These are phyloP conservation scores for Eunapius fragilis DNA, from an alignment of 37 sponge, comb jelly and placozoan genomes.

Conservation along the genomic window DNA sequence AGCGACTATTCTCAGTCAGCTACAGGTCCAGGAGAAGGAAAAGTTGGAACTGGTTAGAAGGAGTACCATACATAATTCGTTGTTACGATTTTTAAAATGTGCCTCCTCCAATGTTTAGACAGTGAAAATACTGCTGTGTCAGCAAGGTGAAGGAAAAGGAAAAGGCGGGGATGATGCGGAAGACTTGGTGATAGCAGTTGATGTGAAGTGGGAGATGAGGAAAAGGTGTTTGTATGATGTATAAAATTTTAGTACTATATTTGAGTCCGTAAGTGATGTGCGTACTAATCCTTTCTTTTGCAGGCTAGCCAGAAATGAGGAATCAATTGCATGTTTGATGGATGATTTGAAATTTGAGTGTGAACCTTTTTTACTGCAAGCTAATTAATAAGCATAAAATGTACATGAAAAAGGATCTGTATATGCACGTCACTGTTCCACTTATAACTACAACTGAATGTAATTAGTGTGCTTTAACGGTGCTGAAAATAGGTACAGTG, in stretches of 20 bases:
- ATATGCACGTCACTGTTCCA: background rate
- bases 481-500: too few relatives aligned
- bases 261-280: constrained; percentile 6
- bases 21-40: constrained; percentile 64
- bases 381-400: background rate
- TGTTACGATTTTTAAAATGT: background rate
- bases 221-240: constrained; percentile 12
- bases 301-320: constrained; percentile 55
- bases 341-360: constrained; percentile 66
- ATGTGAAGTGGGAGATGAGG: constrained; percentile 6
- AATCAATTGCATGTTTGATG: constrained; percentile 51
- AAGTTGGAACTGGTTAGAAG: constrained; percentile 47
- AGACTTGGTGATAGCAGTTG: background rate
- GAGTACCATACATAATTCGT: background rate
- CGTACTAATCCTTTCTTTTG: background rate
- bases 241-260: background rate
- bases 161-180: constrained; percentile 11
- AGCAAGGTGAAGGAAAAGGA: background rate
- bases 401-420: background rate
- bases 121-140: constrained; percentile 14
- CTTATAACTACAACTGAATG: too few relatives aligned
- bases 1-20: constrained; percentile 6
- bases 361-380: constrained; percentile 35
- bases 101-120: background rate
- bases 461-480: too few relatives aligned